Conservation (phyloP, 2,797 vertebrate genomes). For the Hoplostethus atlanticus region DNA sequence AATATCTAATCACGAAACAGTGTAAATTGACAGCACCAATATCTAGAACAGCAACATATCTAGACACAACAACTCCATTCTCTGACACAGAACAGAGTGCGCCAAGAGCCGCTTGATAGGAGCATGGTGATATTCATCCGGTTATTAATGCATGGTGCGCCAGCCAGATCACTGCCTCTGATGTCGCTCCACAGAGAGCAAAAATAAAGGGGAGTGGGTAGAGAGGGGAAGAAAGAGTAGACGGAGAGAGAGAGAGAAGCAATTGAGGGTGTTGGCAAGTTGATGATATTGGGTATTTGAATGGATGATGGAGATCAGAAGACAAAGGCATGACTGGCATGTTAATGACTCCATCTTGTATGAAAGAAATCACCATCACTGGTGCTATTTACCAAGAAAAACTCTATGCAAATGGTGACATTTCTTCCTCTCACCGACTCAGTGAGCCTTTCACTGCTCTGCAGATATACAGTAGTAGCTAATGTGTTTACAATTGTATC, state of each 20-base stretch:
- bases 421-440: constrained; percentile 61
- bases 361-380: constrained; percentile 60
- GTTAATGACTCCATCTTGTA: constrained; percentile 48
- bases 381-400: constrained; percentile 66
- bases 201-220: constrained; percentile 33
- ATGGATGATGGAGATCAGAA: constrained; percentile 54
- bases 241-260: constrained; percentile 16
- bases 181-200: constrained; percentile 57
- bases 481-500: constrained; percentile 63
- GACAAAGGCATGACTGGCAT: constrained; percentile 60
- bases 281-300: constrained; percentile 63
- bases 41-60: constrained; percentile 21
- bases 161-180: constrained; percentile 65
- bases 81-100: constrained; percentile 49
- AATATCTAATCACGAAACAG: constrained; percentile 40
- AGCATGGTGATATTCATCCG: constrained; percentile 73
- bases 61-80: constrained; percentile 25
- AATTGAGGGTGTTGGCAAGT: constrained; percentile 51
- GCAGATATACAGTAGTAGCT: constrained; percentile 47
- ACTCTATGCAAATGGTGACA: constrained; percentile 77
- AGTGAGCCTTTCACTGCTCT: constrained; percentile 45
- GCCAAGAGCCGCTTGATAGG: constrained; percentile 22
- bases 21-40: constrained; percentile 44
- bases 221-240: not conserved
- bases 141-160: constrained; percentile 77